Conservation (phyloP, 1,140 invertebrate genomes). For the Onthophagus taurus region DNA sequence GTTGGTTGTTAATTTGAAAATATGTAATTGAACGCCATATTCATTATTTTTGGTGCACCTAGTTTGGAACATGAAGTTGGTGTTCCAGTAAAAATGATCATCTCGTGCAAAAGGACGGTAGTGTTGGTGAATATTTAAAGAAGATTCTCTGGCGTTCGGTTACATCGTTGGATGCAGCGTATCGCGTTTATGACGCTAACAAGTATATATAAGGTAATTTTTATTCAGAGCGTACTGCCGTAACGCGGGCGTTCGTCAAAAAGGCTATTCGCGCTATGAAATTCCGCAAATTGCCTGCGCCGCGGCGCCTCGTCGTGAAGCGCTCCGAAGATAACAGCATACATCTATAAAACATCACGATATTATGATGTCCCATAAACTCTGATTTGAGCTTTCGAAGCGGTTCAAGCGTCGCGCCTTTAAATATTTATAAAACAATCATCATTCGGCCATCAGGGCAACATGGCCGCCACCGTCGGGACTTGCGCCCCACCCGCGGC, state of each 20-base stretch:
- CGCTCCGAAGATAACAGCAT: constrained; percentile 26
- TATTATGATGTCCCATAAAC: constrained; percentile 39
- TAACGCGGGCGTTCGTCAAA: constrained; percentile 25
- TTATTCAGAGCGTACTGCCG: constrained; percentile 28
- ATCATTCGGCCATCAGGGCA: constrained; percentile 40
- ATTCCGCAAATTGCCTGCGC: constrained; percentile 31
- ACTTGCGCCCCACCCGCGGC: constrained; percentile 17
- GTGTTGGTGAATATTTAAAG: no score
- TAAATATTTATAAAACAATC: constrained; percentile 41
- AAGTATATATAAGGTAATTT: constrained; percentile 23
- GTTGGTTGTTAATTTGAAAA: no score
- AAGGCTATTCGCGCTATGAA: constrained; percentile 29
- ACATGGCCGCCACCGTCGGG: constrained; percentile 35
- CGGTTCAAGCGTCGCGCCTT: constrained; percentile 26
- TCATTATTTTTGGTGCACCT: no score
- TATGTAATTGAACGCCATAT: no score
- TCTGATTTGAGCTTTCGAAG: constrained; percentile 34
- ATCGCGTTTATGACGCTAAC: no score
- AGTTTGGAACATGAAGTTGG: no score
- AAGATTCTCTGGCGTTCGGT: no score
- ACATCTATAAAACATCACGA: constrained; percentile 38
- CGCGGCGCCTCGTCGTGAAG: no score
- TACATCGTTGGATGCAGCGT: no score
- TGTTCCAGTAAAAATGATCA: no score
- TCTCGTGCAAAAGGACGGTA: no score